Conservation (phyloP, 2,113 vertebrate species). For the Lepus europaeus region DNA sequence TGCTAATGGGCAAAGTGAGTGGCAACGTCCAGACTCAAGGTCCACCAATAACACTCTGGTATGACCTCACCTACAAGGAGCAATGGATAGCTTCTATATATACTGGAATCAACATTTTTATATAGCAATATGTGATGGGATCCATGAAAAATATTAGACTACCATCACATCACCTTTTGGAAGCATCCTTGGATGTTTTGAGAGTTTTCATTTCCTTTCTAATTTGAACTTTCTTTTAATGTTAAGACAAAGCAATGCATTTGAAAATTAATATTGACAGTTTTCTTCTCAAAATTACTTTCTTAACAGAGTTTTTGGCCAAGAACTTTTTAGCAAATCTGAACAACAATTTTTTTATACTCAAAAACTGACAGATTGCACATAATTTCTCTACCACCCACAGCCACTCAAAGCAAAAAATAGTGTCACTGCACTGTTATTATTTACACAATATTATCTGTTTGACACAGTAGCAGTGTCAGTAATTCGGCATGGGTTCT, state of each 20-base stretch:
- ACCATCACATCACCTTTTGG: background rate
- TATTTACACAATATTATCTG: background rate
- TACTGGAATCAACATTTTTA: background rate
- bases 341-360: conserved; percentile 53
- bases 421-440: background rate
- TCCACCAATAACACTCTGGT: fast-evolving
- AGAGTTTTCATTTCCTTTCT: background rate
- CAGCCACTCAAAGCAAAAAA: conserved; percentile 42
- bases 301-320: conserved; percentile 49
- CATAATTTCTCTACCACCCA: conserved; percentile 55
- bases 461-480: background rate
- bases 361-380: conserved; percentile 70
- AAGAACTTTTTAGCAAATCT: conserved; percentile 21
- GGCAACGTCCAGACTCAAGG: fast-evolving
- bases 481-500: background rate
- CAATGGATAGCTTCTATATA: fast-evolving
- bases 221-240: background rate
- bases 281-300: conserved; percentile 51
- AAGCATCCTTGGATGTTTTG: background rate
- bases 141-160: background rate
- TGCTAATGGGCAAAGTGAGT: fast-evolving
- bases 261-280: conserved; percentile 12
- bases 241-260: background rate
- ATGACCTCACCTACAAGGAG: fast-evolving
- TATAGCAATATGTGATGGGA: fast-evolving